Evolutionary conservation across 1,140 invertebrate genomes (phyloP).

Genomic region (Bradynema listronoti): DNA sequence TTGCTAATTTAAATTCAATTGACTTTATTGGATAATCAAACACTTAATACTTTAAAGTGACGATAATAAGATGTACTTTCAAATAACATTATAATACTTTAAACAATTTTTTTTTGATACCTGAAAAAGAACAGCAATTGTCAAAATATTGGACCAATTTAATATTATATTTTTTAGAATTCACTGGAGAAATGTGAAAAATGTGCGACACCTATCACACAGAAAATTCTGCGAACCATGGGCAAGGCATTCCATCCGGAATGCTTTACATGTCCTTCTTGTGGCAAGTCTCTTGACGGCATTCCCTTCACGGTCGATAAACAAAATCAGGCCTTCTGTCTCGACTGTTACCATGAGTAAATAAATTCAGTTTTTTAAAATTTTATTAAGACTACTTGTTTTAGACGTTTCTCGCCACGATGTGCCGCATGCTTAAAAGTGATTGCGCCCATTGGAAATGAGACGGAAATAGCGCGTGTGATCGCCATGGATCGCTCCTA

Average conservation of each 20-base stretch:
- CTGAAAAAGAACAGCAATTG: too few species aligned
- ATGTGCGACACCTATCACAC: slow-evolving; percentile 85
- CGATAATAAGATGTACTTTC: too few species aligned
- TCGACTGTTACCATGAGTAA: slow-evolving; percentile 95
- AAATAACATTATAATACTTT: too few species aligned
- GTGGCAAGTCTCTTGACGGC: slow-evolving; percentile 88
- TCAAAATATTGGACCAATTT: background rate
- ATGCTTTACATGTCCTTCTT: slow-evolving; percentile 89
- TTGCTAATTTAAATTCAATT: too few species aligned
- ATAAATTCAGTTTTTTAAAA: too few species aligned
- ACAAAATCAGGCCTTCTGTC: slow-evolving; percentile 93
- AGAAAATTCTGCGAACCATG: slow-evolving; percentile 85
- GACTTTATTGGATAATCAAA: too few species aligned
- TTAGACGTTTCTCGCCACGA: slow-evolving; percentile 91
- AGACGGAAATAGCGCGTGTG: slow-evolving; percentile 91
- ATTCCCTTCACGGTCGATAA: slow-evolving; percentile 87
- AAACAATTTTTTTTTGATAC: too few species aligned
- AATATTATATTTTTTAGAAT: slow-evolving; percentile 59
- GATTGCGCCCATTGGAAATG: slow-evolving; percentile 88
- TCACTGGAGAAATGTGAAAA: slow-evolving; percentile 94
- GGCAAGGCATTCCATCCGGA: slow-evolving; percentile 96
- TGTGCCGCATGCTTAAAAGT: slow-evolving; percentile 83
- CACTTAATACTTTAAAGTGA: too few species aligned
- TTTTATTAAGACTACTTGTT: slow-evolving; percentile 14
- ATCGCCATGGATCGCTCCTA: slow-evolving; percentile 93